Conservation (phyloP, 2,888 invertebrate genomes). For the Amphiduros pacificus region DNA sequence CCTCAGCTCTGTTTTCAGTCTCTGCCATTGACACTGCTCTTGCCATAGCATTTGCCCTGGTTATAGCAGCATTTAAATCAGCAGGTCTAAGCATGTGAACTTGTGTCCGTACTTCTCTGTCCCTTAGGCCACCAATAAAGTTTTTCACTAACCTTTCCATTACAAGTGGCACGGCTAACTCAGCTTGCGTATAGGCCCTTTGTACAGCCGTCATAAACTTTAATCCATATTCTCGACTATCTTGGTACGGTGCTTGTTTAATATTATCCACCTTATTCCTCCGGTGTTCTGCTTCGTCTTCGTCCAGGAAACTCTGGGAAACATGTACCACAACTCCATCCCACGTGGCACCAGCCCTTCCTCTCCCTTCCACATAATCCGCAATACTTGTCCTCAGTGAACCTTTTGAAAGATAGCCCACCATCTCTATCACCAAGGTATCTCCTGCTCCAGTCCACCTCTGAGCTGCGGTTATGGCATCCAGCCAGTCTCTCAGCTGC, state of each 20-base stretch:
- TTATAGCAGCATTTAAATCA: background rate
- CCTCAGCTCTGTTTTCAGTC: background rate
- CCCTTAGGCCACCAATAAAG: background rate
- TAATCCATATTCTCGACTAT: conserved; percentile 1
- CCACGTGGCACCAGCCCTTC: background rate
- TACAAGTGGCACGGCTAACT: background rate
- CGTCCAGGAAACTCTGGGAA: background rate
- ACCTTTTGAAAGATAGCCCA: conserved; percentile 2
- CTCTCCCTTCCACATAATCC: background rate
- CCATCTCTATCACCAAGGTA: background rate
- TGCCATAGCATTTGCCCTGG: background rate
- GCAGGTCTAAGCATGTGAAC: background rate
- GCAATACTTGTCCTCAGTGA: background rate
- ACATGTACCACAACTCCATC: background rate
- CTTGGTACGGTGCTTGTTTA: background rate
- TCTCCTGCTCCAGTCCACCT: background rate
- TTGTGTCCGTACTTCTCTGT: background rate
- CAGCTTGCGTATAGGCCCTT: background rate
- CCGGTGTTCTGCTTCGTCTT: background rate
- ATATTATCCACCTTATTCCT: background rate
- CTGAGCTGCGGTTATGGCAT: background rate
- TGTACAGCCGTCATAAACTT: background rate
- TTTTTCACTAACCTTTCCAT: background rate
- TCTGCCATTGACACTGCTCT: background rate
- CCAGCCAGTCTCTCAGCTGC: background rate